Percentiles rank a stretch among this genome's conserved stretches.
Conservation (phyloP, 2,888 invertebrate species). For the Trissolcus brochymenae region DNA sequence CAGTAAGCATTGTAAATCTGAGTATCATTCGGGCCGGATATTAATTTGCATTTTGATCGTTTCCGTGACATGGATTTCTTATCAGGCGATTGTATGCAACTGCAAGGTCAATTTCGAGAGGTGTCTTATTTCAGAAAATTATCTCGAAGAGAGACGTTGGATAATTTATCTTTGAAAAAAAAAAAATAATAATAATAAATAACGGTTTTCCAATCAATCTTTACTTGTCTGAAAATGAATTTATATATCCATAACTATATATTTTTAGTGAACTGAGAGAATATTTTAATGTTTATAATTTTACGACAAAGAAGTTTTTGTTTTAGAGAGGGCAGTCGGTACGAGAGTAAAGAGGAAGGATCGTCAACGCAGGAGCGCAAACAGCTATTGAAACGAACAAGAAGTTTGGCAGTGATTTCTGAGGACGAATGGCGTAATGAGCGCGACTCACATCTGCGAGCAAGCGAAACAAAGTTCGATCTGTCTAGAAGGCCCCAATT, state of each 20-base stretch:
- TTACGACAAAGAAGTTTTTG: slow-evolving; percentile 1
- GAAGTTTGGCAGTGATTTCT: slow-evolving; percentile 86
- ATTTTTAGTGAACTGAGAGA: neutral
- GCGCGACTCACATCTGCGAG: slow-evolving; percentile 65
- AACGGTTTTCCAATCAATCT: too few relatives aligned
- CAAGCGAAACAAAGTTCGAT: slow-evolving; percentile 78
- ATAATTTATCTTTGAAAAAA: neutral
- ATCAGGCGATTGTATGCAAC: slow-evolving; percentile 19
- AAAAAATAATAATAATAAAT: too few relatives aligned
- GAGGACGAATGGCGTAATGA: slow-evolving; percentile 84
- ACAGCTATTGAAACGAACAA: slow-evolving; percentile 80
- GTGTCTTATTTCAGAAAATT: neutral
- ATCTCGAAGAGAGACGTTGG: neutral
- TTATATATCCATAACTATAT: neutral
- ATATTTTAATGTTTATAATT: neutral
- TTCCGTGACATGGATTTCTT: slow-evolving; percentile 43
- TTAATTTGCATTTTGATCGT: slow-evolving; percentile 37
- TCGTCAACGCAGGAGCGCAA: slow-evolving; percentile 69
- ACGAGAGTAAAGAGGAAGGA: slow-evolving; percentile 63
- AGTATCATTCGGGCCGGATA: slow-evolving; percentile 23
- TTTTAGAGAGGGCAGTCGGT: slow-evolving; percentile 66
- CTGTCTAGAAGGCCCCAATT: slow-evolving; percentile 84
- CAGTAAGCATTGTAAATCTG: neutral
- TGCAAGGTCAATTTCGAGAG: slow-evolving; percentile 27
- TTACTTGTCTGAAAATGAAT: too few relatives aligned